Evolutionary conservation across 2,113 vertebrate genomes (phyloP), one percentile per base, ranked within the genome.

Genomic region (Indicator indicator): DNA sequence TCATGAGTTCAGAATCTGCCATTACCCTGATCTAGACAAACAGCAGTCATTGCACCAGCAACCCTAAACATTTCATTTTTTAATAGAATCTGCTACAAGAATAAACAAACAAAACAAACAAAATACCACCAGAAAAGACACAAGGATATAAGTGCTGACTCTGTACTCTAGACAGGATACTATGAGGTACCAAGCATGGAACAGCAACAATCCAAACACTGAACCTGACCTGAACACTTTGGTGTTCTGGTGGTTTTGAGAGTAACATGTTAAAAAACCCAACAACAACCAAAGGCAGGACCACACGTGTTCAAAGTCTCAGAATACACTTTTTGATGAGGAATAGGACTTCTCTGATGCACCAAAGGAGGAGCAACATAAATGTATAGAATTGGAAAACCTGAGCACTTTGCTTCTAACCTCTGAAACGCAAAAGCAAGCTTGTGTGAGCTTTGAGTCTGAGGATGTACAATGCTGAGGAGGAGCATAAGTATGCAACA

Each of bases 1-100:
- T 63, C 11, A 17, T 13, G 23, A 48, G 11, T 68, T 59, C 71
- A 52, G 64, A 89, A 80, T 33, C 32, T 74, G 40, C 20, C 32
- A 33, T 7, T 76, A 56, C 2, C 2, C 4, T 7, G 1, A 9
- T 13, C 3, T 0, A 44, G 40, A 32, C 72, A 2, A 80, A 40
- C 27, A 79, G 24, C 1, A 28, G 15, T 38, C 28, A 75, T 84
- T 50, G 60, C 42, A 83, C 6, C 28, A 84, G 38, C 12, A 83
- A 55, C 13, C 10, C 23, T 30, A 50, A 86, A 59, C 1, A 4
- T 6, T 86, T 76, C 1, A 4, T 27, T 59, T 88, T 46, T 55
- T 0, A 86, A 62, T 23, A 7, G 8, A 42, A 58, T 12, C 50
- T 62, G 54, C 36, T 32, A 56, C 5, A 26, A 44, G 64, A 74